A percentile compares a stretch with the other conserved stretches of the same genome.
phyloP scores from a whole-genome alignment of 1,140 invertebrate genomes.

The Brachionus asplanchnoidis region DNA sequence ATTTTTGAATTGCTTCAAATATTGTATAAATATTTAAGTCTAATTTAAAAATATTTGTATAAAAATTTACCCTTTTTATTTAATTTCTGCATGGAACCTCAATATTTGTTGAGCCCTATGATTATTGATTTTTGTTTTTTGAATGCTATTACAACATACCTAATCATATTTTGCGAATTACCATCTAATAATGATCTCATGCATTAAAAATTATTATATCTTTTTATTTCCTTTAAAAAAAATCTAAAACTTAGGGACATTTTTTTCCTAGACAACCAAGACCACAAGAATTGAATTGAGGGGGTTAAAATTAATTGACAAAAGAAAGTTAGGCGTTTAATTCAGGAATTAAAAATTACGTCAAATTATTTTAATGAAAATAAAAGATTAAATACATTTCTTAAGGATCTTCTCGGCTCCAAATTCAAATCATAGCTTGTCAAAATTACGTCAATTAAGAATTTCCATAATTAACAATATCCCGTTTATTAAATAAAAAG shows the following conservation, averaged over 20 bases:
- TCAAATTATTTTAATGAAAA: background rate
- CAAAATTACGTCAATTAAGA: background rate
- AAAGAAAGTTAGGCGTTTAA: background rate
- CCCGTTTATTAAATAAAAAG: background rate
- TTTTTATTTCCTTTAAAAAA: too few species aligned
- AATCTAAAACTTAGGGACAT: background rate
- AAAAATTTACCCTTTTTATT: background rate
- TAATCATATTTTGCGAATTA: background rate
- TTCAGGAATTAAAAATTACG: background rate
- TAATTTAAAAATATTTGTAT: background rate
- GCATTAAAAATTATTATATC: too few species aligned
- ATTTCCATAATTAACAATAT: background rate
- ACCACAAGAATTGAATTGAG: background rate
- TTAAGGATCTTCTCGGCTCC: background rate
- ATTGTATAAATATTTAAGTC: background rate
- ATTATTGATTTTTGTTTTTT: background rate
- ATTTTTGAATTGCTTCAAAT: background rate
- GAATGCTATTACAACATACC: background rate
- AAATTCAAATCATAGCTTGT: background rate
- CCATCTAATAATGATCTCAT: background rate
- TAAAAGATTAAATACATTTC: background rate
- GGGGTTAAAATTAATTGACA: background rate
- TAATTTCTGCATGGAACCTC: background rate
- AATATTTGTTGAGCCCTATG: background rate
- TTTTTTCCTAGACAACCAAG: background rate